phyloP scores from a whole-genome alignment of 2,888 invertebrate species.

The Eupithecia insigniata region DNA sequence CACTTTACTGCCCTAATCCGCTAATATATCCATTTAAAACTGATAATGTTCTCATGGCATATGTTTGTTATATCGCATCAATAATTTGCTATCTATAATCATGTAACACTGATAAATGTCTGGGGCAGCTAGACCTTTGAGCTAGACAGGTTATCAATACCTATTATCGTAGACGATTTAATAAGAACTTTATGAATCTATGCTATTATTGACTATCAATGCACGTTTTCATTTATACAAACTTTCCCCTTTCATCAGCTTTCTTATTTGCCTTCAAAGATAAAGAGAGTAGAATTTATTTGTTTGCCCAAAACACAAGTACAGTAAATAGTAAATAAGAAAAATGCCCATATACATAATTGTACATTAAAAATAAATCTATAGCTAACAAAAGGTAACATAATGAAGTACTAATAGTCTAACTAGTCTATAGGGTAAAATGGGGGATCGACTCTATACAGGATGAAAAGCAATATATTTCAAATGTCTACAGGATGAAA shows the following conservation, averaged over 20 bases:
- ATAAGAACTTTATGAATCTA: neutral
- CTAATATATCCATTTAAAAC: constrained; percentile 15
- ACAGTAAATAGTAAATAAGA: no score
- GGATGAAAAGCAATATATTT: no score
- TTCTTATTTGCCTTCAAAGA: neutral
- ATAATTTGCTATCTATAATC: constrained; percentile 1
- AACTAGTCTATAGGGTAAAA: no score
- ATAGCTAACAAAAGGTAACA: no score
- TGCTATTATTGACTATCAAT: neutral
- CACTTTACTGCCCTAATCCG: constrained; percentile 5
- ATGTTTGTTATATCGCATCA: neutral
- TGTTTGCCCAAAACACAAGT: no score
- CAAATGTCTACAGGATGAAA: no score
- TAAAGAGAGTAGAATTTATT: no score
- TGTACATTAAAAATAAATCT: no score
- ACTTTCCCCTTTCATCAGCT: neutral
- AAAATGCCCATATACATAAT: no score
- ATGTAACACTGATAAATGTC: constrained; percentile 19
- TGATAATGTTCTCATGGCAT: neutral
- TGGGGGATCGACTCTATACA: neutral
- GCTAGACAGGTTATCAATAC: neutral
- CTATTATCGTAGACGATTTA: neutral
- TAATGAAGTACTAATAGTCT: no score
- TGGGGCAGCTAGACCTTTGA: constrained; percentile 4
- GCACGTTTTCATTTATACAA: neutral